Conservation (phyloP, 2,113 vertebrate genomes). For the Neotragus pygmaeus region DNA sequence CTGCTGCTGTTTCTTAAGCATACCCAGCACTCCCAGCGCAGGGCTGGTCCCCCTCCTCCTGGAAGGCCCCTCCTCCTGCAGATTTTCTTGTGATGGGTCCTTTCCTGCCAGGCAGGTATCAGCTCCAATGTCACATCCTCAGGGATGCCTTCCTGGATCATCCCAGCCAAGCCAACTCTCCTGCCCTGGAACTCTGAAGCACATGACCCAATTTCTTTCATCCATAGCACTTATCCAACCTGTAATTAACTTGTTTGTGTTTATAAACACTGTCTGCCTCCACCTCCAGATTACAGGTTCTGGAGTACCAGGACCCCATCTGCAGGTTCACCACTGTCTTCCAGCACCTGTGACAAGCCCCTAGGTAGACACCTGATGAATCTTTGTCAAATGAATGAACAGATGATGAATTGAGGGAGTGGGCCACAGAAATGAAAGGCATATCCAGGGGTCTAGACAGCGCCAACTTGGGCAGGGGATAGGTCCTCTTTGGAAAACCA, state of each 20-base stretch:
- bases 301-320: not conserved
- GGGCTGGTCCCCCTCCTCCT: not conserved
- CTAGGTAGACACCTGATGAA: not conserved
- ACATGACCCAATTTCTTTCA: not conserved
- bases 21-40: too few relatives aligned
- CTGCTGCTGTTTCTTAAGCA: not conserved
- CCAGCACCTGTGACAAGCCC: not conserved
- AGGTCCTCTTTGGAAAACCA: not conserved
- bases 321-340: not conserved
- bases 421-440: not conserved
- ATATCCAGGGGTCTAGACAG: not conserved
- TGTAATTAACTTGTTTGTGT: conserved; percentile 36
- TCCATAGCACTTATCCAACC: not conserved
- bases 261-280: conserved; percentile 15
- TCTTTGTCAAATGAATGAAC: not conserved
- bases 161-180: not conserved
- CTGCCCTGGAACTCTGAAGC: not conserved
- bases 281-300: not conserved
- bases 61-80: not conserved
- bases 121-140: not conserved
- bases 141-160: not conserved
- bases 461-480: not conserved
- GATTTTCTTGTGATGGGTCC: not conserved
- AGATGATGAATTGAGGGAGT: not conserved
- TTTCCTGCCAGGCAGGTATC: not conserved